Evolutionary conservation across 2,888 invertebrate species (phyloP), one percentile per base, ranked within the genome.

Genomic region (Coelinius sp.): DNA sequence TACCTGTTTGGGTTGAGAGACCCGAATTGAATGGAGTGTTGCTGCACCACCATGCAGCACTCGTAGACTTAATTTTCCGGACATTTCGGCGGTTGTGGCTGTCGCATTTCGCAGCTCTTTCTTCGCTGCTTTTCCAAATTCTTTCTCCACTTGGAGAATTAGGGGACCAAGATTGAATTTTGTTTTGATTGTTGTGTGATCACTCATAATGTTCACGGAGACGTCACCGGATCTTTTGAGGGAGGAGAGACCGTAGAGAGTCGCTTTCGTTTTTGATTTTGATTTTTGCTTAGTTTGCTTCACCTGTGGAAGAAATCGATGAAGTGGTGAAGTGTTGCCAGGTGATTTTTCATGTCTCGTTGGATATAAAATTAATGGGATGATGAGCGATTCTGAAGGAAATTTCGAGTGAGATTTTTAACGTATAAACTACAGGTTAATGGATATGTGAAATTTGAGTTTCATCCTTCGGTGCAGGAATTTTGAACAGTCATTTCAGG

Each of bases 1-100:
- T n/a, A 95, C 95, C 91, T 95, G 95, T 89, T 95, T 95, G 6
- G 95, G 95, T 84, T 96, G 95, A 74, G 95, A 90, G 67, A 96
- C 95, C 84, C 93, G 93, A 80, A 96, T 95, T 41, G 94, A 93
- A 86, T 95, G 94, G 71, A 96, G 88, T 12, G 94, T 93, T 38
- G 95, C 95, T n/a, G 93, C 92, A 3, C 94, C 94, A 76, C 95
- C 93, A 83, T 94, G 93, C 78, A 94, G 90, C 53, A 96, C 93
- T 79, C 93, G 90, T 76, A 96, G 89, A 81, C 92, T 95, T 71
- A 96, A 89, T 86, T 93, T 93, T 31, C 95, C 95, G 65, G 91
- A 90, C 95, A 96, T 95, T 88, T 95, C 95, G 1, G 94, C 94
- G 0, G 95, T 96, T 2, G 95, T 95, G 0, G 95, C 95, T 0